phyloP scores from a whole-genome alignment of 2,113 vertebrate genomes.

The Myiozetetes cayanensis region DNA sequence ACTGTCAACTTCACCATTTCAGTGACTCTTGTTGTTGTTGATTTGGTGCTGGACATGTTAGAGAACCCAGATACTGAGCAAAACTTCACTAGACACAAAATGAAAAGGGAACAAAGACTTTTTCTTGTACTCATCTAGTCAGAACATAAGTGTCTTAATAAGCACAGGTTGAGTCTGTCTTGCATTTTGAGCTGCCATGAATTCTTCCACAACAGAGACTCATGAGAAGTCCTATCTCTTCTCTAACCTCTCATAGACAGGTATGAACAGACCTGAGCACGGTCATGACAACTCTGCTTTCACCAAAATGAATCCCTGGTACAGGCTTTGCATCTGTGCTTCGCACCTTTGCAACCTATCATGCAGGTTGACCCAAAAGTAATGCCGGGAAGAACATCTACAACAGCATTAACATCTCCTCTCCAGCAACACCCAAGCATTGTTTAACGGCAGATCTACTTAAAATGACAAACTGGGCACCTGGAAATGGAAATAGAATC shows the following conservation, averaged over 20 bases:
- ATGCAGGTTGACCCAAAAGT: neutral
- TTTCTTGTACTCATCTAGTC: neutral
- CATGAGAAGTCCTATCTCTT: neutral
- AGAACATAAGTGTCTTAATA: neutral
- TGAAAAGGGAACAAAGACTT: neutral
- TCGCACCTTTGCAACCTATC: no score
- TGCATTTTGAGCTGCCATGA: neutral
- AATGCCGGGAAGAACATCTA: neutral
- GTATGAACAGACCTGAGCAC: neutral
- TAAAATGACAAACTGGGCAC: neutral
- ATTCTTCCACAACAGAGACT: neutral
- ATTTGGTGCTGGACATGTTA: neutral
- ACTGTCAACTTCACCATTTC: neutral
- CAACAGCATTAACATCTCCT: neutral
- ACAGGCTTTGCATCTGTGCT: neutral
- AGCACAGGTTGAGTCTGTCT: neutral
- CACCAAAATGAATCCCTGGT: neutral
- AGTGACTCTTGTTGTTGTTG: neutral
- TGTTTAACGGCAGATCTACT: neutral
- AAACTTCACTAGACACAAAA: neutral
- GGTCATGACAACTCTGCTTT: neutral
- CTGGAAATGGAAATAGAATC: neutral
- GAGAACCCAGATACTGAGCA: neutral
- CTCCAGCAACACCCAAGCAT: neutral
- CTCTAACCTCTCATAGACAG: rapidly evolving